phyloP scores from a whole-genome alignment of 2,113 vertebrate genomes.

The Tachycineta bicolor region DNA sequence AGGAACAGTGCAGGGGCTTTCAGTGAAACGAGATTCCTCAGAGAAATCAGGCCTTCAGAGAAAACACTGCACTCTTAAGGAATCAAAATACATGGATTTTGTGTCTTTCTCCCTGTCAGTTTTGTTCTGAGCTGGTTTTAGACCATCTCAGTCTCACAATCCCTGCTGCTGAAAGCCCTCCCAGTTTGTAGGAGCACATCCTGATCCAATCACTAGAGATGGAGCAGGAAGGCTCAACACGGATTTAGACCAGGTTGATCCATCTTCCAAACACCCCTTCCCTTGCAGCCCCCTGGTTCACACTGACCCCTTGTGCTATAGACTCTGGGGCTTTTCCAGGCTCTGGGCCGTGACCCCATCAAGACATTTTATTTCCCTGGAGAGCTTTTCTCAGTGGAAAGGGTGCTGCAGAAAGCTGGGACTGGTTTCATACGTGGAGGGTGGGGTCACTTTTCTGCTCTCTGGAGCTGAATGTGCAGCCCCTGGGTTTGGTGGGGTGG shows the following conservation, averaged over 20 bases:
- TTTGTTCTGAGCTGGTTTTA: neutral
- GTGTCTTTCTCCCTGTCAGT: neutral
- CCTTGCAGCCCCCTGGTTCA: neutral
- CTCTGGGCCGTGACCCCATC: neutral
- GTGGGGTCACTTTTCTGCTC: neutral
- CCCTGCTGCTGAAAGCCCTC: neutral
- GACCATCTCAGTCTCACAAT: neutral
- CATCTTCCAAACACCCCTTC: neutral
- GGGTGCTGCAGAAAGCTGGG: neutral
- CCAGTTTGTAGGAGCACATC: neutral
- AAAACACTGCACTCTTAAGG: neutral
- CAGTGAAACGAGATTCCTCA: neutral
- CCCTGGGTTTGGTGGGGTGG: neutral
- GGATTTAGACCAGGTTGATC: neutral
- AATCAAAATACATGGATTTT: neutral
- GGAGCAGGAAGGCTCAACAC: neutral
- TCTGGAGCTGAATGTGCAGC: rapidly evolving
- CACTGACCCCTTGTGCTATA: rapidly evolving
- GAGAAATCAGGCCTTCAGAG: neutral
- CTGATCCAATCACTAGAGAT: neutral
- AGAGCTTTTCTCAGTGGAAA: neutral
- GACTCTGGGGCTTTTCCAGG: neutral
- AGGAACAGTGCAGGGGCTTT: neutral
- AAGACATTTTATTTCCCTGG: neutral
- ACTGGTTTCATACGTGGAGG: neutral